These are phyloP conservation scores for Cotesia glomerata DNA, from an alignment of 1,140 invertebrate genomes.

Conservation along the genomic window DNA sequence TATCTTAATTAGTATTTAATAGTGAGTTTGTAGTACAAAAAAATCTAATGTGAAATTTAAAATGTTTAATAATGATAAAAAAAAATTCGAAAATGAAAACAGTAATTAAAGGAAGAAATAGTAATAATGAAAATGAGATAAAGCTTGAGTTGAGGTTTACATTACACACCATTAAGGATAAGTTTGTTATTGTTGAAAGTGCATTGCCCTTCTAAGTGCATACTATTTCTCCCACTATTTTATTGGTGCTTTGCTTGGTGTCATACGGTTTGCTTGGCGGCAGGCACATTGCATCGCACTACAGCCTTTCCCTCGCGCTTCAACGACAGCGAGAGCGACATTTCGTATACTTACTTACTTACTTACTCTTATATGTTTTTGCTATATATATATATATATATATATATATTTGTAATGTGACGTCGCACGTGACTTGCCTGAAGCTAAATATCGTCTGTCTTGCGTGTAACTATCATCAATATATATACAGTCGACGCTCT, in stretches of 20 bases:
- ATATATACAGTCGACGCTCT: too few species aligned
- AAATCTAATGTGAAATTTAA: too few species aligned
- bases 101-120: too few species aligned
- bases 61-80: too few species aligned
- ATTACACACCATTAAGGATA: background rate
- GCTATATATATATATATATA: too few species aligned
- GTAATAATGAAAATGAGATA: too few species aligned
- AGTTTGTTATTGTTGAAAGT: conserved; percentile 43
- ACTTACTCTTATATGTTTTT: too few species aligned
- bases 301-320: conserved; percentile 12
- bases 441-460: conserved; percentile 9
- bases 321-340: conserved; percentile 23
- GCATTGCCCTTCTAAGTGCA: conserved; percentile 46
- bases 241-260: too few species aligned
- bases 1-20: too few species aligned
- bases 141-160: background rate
- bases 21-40: too few species aligned
- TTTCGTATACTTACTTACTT: conserved; percentile 3
- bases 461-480: background rate
- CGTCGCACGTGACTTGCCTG: conserved; percentile 9
- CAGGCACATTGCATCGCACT: conserved; percentile 8
- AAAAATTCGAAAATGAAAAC: too few species aligned
- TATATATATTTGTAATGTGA: conserved; percentile 3
- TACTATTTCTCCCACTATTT: conserved; percentile 4
- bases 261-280: conserved; percentile 3